A percentile compares a stretch with the other conserved stretches of the same genome.
phyloP scores from a whole-genome alignment of 2,797 vertebrate genomes.

The Hybognathus amarus region DNA sequence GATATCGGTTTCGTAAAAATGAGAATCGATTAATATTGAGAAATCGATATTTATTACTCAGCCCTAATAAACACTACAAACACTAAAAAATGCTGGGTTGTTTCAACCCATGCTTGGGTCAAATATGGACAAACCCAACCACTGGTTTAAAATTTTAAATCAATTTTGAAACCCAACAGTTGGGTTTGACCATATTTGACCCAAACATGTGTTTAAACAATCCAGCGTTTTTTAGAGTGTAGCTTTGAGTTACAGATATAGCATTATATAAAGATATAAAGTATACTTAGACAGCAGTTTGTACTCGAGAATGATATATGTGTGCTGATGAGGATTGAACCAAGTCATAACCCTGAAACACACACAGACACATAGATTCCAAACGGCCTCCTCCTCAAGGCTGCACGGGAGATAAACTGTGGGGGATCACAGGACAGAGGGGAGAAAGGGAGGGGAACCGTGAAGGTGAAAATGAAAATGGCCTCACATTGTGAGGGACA shows the following conservation, averaged over 20 bases:
- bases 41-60: no score
- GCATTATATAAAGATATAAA: background rate
- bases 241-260: background rate
- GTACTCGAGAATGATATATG: background rate
- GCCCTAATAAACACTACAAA: no score
- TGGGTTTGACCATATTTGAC: no score
- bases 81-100: no score
- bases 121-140: no score
- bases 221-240: no score
- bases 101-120: no score
- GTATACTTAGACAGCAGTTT: background rate
- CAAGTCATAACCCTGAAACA: constrained; percentile 28
- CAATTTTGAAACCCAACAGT: no score
- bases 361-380: constrained; percentile 12
- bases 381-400: constrained; percentile 56
- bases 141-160: no score
- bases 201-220: no score
- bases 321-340: constrained; percentile 17
- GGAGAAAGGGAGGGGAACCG: constrained; percentile 44
- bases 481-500: constrained; percentile 48
- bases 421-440: constrained; percentile 32
- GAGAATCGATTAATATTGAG: no score
- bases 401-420: constrained; percentile 56
- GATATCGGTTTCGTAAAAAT: no score
- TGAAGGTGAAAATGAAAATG: constrained; percentile 55